A percentile compares a stretch with the other conserved stretches of the same genome.
These are phyloP conservation scores for Brachionichthys hirsutus DNA, from an alignment of 2,113 vertebrate species.

Conservation along the genomic window DNA sequence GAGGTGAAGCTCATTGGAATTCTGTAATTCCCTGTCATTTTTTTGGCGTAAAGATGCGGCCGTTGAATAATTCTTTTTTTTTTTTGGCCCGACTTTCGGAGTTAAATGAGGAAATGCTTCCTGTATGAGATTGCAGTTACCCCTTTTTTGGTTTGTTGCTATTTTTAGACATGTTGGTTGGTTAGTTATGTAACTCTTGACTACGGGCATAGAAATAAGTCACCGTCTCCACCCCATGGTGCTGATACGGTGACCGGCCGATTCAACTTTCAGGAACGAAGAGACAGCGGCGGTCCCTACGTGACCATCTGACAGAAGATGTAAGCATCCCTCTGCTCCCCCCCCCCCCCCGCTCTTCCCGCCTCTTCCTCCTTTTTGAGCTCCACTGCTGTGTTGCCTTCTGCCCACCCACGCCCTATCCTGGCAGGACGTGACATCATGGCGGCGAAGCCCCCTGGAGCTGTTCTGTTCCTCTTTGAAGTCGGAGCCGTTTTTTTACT, in stretches of 20 bases:
- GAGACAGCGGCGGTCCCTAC: background rate
- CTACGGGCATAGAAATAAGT: conserved; percentile 24
- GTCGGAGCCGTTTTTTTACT: conserved; percentile 28
- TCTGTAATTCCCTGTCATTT: too few species aligned
- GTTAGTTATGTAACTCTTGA: conserved; percentile 39
- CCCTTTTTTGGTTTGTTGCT: conserved; percentile 36
- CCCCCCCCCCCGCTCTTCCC: background rate
- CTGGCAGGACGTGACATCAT: conserved; percentile 49
- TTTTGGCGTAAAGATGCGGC: too few species aligned
- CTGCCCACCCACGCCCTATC: background rate
- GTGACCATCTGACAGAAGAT: background rate
- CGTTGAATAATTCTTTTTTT: too few species aligned
- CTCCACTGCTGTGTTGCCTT: background rate
- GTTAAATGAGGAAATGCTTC: too few species aligned
- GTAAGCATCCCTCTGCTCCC: background rate
- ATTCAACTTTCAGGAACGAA: background rate
- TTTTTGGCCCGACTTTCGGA: too few species aligned
- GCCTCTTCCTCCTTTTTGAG: background rate
- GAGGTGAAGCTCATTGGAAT: too few species aligned
- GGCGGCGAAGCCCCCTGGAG: conserved; percentile 22
- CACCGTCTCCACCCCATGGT: conserved; percentile 15
- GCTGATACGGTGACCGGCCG: background rate
- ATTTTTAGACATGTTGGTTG: conserved; percentile 31
- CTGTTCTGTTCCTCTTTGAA: conserved; percentile 44
- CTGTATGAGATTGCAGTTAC: conserved; percentile 8